phyloP scores from a whole-genome alignment of 1,140 invertebrate species.

The Drosophila suzukii region DNA sequence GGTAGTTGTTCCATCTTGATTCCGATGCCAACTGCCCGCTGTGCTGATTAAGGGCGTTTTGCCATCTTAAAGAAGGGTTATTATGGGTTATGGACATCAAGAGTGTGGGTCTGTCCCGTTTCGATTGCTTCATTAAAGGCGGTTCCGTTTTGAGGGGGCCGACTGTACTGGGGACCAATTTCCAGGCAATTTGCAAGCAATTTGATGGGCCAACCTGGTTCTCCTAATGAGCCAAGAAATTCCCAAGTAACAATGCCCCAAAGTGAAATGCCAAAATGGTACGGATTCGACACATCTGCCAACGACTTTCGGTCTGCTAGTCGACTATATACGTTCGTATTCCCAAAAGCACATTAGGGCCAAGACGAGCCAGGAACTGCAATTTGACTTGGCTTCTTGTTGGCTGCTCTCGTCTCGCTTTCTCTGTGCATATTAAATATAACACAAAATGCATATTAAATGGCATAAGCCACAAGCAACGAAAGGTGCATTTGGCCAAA shows the following conservation, averaged over 20 bases:
- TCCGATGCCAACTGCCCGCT: conserved; percentile 63
- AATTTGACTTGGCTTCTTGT: conserved; percentile 68
- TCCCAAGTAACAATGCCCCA: conserved; percentile 80
- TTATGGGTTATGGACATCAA: conserved; percentile 14
- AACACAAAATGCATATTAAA: conserved; percentile 84
- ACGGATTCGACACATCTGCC: conserved; percentile 54
- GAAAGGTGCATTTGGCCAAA: conserved; percentile 44
- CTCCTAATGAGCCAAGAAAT: conserved; percentile 74
- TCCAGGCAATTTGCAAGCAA: conserved; percentile 72
- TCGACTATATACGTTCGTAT: conserved; percentile 38
- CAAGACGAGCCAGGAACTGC: conserved; percentile 60
- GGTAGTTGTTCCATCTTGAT: conserved; percentile 62
- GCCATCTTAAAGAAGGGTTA: conserved; percentile 76
- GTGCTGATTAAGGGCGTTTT: conserved; percentile 79
- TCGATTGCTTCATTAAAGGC: conserved; percentile 69
- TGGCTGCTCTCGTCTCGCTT: conserved; percentile 44
- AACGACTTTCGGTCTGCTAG: conserved; percentile 22
- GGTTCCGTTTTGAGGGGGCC: conserved; percentile 1
- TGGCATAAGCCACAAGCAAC: conserved; percentile 76
- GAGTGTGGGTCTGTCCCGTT: conserved; percentile 41
- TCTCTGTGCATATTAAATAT: conserved; percentile 81
- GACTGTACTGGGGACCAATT: conserved; percentile 67
- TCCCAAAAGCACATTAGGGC: conserved; percentile 78
- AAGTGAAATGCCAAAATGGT: conserved; percentile 66
- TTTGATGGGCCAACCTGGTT: conserved; percentile 61